phyloP scores from a whole-genome alignment of 2,113 vertebrate genomes.

The Barbus barbus region DNA sequence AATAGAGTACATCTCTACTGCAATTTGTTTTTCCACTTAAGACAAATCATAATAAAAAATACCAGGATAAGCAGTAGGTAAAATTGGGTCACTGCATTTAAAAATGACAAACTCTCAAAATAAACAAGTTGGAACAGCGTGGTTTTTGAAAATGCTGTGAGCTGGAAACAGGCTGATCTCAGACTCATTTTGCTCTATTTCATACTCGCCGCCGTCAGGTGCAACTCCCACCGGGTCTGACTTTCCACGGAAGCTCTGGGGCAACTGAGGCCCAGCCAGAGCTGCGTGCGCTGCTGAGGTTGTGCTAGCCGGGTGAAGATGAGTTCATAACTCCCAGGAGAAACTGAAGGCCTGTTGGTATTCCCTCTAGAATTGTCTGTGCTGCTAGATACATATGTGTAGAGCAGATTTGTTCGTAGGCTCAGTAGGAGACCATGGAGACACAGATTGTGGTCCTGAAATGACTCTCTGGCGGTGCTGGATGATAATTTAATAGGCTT shows the following conservation, averaged over 20 bases:
- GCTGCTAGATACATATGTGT: not conserved
- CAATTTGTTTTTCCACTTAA: not conserved
- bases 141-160: not conserved
- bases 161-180: not conserved
- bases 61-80: not conserved
- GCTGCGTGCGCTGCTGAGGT: not conserved
- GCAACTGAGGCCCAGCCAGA: not conserved
- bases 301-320: not conserved
- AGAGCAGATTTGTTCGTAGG: conserved; percentile 1
- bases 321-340: conserved; percentile 10
- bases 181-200: conserved; percentile 5
- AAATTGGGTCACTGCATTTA: not conserved
- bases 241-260: not conserved
- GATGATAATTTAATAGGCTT: not conserved
- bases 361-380: not conserved
- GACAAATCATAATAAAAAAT: not conserved
- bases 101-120: not conserved
- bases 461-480: not conserved
- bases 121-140: not conserved
- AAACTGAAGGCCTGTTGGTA: not conserved
- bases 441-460: not conserved
- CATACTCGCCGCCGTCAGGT: not conserved
- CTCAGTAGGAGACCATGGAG: not conserved
- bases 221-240: not conserved
- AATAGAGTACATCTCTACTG: not conserved